Conservation (phyloP, 2,888 invertebrate genomes). For the Bombylius major region DNA sequence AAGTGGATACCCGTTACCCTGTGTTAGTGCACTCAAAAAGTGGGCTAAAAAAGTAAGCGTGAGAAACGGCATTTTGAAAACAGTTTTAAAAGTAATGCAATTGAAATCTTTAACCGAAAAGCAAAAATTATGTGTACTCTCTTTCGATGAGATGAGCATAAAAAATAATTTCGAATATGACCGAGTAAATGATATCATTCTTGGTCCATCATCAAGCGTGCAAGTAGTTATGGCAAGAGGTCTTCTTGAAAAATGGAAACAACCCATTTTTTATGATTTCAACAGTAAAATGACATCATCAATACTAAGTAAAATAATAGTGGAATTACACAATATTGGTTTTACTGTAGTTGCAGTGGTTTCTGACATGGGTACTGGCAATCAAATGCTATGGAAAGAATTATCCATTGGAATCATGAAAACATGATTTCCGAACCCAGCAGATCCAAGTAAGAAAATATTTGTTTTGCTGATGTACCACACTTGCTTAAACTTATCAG, state of each 20-base stretch:
- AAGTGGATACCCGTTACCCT: no score
- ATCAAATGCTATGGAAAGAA: not conserved
- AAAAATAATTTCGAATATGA: constrained; percentile 2
- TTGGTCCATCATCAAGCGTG: constrained; percentile 4
- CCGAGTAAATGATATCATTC: not conserved
- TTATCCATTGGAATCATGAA: not conserved
- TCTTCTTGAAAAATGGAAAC: constrained; percentile 5
- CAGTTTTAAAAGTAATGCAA: no score
- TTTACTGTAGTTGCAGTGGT: no score
- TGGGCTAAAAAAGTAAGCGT: no score
- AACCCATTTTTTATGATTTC: constrained; percentile 5
- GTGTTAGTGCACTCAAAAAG: no score
- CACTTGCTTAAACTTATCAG: constrained; percentile 15
- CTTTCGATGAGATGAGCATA: constrained; percentile 9
- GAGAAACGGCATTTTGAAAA: no score
- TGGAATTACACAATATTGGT: no score
- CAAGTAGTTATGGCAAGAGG: constrained; percentile 10
- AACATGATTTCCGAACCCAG: constrained; percentile 13
- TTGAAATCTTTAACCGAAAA: accelerated
- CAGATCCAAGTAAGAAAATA: constrained; percentile 3
- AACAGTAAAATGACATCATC: not conserved
- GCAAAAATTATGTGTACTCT: constrained; percentile 8
- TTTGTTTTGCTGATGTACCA: constrained; percentile 6
- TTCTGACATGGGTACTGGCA: not conserved
- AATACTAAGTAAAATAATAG: not conserved